Evolutionary conservation across 1,140 invertebrate species (phyloP), one percentile per base, ranked within the genome.

Genomic region (Zophobas morio): DNA sequence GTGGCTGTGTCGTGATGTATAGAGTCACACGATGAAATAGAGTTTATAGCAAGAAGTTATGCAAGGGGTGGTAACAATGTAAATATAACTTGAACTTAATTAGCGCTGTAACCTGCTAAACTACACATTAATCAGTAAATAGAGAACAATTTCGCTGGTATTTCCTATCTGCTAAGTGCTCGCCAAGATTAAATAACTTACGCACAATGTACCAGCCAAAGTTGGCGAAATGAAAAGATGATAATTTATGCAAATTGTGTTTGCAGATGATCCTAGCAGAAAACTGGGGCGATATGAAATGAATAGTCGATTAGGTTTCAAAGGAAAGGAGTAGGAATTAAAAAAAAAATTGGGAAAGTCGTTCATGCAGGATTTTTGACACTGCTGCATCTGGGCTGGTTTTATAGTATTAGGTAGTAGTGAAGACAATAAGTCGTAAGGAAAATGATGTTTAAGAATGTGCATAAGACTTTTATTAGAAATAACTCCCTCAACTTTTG

Each of bases 111-210:
- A 66, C 60, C 42, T 42, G 40, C 0, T 39, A 6, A 33, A 51
- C 49, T 51, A 51, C 49, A 32, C 20, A 66, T 66, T 66, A 66
- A 66, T 66, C 60, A 66, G 20, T 20, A 66, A 66, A 42, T 66
- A 66, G 1, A 32, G 40, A 42, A 46, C 57, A 42, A 42, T 40
- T 36, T 51, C n/a, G 3, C 2, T 2, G 20, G 49, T n/a, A 5
- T n/a, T 51, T 51, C n/a, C 2, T 20, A 51, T 51, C 49, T 51
- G n/a, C 49, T n/a, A 51, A 20, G 49, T 2, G 49, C 49, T 51
- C 49, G n/a, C 6, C 3, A 2, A 2, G 6, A 51, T 51, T 20
- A 51, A 51, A 51, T 51, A 5, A 2, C 4, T 20, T 20, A 4
- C 6, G n/a, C 49, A 2, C 2, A 20, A 51, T 51, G 2, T 51